Percentiles rank a stretch among this genome's conserved stretches.
Evolutionary conservation across 2,113 vertebrate species (phyloP).

Genomic region (Myxocyprinus asiaticus): DNA sequence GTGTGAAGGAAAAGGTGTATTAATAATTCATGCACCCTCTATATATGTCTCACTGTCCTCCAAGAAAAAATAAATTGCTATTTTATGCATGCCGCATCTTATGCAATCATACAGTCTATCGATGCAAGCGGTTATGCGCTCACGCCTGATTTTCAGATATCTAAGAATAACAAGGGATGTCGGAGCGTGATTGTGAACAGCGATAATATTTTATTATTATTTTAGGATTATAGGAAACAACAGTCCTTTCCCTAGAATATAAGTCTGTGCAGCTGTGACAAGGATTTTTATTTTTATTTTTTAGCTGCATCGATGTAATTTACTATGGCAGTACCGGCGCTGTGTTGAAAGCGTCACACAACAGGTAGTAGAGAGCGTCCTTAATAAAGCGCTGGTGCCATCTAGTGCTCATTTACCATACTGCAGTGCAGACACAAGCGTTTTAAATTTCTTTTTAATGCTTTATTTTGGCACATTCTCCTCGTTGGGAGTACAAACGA

Average conservation of each 20-base stretch:
- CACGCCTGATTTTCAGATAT: too few relatives aligned
- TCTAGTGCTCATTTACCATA: conserved; percentile 18
- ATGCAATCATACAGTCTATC: too few relatives aligned
- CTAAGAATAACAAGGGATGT: neutral
- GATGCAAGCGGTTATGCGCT: neutral
- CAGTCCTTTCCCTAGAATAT: too few relatives aligned
- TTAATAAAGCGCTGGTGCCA: conserved; percentile 11
- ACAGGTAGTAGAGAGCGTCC: conserved; percentile 36
- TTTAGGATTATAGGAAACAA: too few relatives aligned
- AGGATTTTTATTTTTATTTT: too few relatives aligned
- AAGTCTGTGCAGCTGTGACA: too few relatives aligned
- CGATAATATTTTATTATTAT: too few relatives aligned
- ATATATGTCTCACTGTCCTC: conserved; percentile 13
- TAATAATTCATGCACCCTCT: conserved; percentile 67
- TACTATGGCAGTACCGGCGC: neutral
- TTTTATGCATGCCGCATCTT: neutral
- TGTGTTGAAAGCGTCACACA: neutral
- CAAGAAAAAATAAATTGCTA: neutral
- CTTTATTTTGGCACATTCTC: conserved; percentile 30
- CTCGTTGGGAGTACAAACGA: neutral
- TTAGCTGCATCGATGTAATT: neutral
- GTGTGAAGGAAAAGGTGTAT: conserved; percentile 61
- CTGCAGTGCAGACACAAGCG: neutral
- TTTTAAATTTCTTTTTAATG: neutral
- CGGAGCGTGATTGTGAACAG: neutral